phyloP scores from a whole-genome alignment of 2,113 vertebrate genomes.

The Sturnus vulgaris region DNA sequence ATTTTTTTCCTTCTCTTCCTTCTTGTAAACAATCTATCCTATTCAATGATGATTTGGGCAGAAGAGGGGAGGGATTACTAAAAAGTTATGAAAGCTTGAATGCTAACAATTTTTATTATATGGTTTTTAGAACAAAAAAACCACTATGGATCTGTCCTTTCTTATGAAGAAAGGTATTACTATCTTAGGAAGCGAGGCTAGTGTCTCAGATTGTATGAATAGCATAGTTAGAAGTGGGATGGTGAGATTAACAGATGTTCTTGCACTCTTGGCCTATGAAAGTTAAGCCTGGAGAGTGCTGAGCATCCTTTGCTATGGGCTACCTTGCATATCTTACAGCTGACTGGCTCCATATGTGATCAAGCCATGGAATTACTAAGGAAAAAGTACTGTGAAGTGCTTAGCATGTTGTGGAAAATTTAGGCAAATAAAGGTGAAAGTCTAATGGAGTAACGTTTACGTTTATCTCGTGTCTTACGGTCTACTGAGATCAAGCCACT shows the following conservation, averaged over 20 bases:
- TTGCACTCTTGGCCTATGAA: not conserved
- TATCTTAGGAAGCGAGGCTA: not conserved
- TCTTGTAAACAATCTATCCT: not conserved
- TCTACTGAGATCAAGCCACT: not conserved
- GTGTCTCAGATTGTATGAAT: not conserved
- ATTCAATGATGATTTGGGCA: not conserved
- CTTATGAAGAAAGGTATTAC: not conserved
- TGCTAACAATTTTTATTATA: not conserved
- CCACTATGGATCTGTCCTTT: not conserved
- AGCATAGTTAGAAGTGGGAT: not conserved
- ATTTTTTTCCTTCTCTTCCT: not conserved
- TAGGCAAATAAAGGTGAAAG: not conserved
- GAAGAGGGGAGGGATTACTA: not conserved
- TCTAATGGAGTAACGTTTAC: not conserved
- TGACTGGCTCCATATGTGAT: not conserved
- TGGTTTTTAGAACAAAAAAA: not conserved
- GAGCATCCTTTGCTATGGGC: not conserved
- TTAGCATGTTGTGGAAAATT: not conserved
- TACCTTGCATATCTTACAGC: not conserved
- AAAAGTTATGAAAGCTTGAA: not conserved
- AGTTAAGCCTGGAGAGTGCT: not conserved
- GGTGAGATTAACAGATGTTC: not conserved
- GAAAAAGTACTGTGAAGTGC: not conserved
- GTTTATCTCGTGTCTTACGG: not conserved
- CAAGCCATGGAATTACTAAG: rapidly evolving